Evolutionary conservation across 1,140 invertebrate genomes (phyloP).

Genomic region (Lordiphosa stackelbergi): DNA sequence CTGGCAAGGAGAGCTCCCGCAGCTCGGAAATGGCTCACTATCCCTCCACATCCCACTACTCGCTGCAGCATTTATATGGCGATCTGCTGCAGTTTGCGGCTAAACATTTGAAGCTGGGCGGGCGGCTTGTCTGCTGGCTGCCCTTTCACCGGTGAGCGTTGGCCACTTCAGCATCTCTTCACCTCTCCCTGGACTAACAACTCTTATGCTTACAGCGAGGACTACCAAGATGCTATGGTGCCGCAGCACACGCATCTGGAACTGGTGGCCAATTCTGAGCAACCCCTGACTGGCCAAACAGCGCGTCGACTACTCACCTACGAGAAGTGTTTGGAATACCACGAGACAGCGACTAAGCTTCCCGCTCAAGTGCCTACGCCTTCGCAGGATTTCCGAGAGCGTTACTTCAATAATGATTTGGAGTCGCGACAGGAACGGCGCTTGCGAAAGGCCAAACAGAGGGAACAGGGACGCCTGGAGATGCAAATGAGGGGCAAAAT

Average conservation of each 20-base stretch:
- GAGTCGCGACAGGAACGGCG: slow-evolving; percentile 81
- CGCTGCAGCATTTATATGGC: slow-evolving; percentile 86
- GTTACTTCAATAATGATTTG: slow-evolving; percentile 82
- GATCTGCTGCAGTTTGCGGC: slow-evolving; percentile 92
- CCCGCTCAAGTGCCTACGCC: neutral
- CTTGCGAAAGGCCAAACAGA: slow-evolving; percentile 47
- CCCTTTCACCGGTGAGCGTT: slow-evolving; percentile 86
- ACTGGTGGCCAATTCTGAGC: slow-evolving; percentile 91
- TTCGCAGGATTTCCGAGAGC: slow-evolving; percentile 58
- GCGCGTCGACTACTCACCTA: slow-evolving; percentile 91
- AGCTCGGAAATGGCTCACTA: slow-evolving; percentile 65
- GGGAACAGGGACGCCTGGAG: slow-evolving; percentile 60
- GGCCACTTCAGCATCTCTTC: neutral
- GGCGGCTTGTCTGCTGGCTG: slow-evolving; percentile 94
- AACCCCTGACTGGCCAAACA: slow-evolving; percentile 87
- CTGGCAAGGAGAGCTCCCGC: slow-evolving; percentile 77
- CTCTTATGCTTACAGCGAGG: slow-evolving; percentile 79
- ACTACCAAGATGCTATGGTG: slow-evolving; percentile 86
- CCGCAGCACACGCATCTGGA: slow-evolving; percentile 88
- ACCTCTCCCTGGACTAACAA: neutral
- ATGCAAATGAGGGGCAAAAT: slow-evolving; percentile 67
- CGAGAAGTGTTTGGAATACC: slow-evolving; percentile 84
- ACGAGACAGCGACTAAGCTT: neutral
- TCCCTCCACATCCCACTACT: slow-evolving; percentile 93
- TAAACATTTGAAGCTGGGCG: slow-evolving; percentile 84